Evolutionary conservation across 2,888 invertebrate genomes (phyloP), one percentile per base, ranked within the genome.

Genomic region (Cheilosia urbana): DNA sequence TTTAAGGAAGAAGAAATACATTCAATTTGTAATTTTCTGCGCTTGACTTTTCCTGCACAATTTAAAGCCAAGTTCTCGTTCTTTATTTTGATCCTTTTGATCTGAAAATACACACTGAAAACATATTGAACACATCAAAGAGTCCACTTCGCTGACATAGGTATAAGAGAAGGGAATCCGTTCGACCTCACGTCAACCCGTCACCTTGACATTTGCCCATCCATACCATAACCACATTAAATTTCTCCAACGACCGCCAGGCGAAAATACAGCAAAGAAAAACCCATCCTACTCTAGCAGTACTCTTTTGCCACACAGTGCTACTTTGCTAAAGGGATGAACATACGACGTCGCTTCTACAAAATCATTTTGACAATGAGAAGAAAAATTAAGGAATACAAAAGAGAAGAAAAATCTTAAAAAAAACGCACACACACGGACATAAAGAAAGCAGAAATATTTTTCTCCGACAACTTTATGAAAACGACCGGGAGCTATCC

Each of bases 301-400:
- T 34, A 47, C 21, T 30, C 17, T 42, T 24, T 24, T 55, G 6
- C n/a, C 30, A 9, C 34, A 57, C 11, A 63, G 62, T 57, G 73
- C 73, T 68, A 73, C 72, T 73, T 37, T 57, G 63, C 75, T 40
- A 73, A 79, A 76, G 69, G 68, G 63, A 79, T 69, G 45, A 57
- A 75, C 58, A 58, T 65, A n/a, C 49, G 17, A 57, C 45, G 58
- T 37, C 53, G 6, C 34, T 69, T 62, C 24, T 42, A 45, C 73
- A 79, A 65, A 84, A 84, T 84, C 63, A 84, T 68, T 79, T 19
- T 21, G 30, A 75, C 83, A 84, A 79, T 63, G 45, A 53, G 71
- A 62, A 19, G 60, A 7, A 68, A 72, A 60, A 57, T 45, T 17
- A 66, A 49, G 11, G 34, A 15, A 49, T 58, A 75, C 51, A 62